Conservation (phyloP, 2,888 invertebrate genomes). For the Chironomus tentans region DNA sequence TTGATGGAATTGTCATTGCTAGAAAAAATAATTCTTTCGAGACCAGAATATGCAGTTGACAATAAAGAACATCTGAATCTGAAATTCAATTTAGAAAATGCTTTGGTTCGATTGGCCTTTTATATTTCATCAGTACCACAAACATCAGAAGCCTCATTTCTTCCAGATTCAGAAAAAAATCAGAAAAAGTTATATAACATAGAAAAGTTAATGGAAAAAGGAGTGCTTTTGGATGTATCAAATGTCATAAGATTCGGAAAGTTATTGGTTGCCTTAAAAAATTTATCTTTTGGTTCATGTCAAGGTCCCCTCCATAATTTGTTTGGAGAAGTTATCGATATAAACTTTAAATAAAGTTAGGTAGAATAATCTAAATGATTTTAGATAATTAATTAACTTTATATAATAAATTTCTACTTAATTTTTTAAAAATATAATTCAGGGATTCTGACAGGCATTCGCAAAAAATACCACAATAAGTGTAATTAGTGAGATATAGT, state of each 20-base stretch:
- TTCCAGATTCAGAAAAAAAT: too few relatives aligned
- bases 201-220: too few relatives aligned
- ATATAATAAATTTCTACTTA: too few relatives aligned
- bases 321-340: background rate
- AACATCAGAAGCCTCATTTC: background rate
- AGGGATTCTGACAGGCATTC: too few relatives aligned
- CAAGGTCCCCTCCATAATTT: constrained; percentile 7
- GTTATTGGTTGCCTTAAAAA: background rate
- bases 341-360: background rate
- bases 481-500: too few relatives aligned
- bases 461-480: too few relatives aligned
- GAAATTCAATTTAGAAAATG: background rate
- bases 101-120: background rate
- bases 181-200: too few relatives aligned
- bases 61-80: background rate
- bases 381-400: too few relatives aligned
- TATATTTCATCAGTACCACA: background rate
- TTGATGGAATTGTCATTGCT: constrained; percentile 44
- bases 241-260: background rate
- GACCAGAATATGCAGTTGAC: constrained; percentile 34
- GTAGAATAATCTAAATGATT: too few relatives aligned
- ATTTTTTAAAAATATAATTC: too few relatives aligned
- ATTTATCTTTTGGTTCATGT: background rate
- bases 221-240: background rate
- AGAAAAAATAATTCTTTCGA: constrained; percentile 45